Evolutionary conservation across 1,140 invertebrate genomes (phyloP).

Genomic region (Calycopis cecrops): DNA sequence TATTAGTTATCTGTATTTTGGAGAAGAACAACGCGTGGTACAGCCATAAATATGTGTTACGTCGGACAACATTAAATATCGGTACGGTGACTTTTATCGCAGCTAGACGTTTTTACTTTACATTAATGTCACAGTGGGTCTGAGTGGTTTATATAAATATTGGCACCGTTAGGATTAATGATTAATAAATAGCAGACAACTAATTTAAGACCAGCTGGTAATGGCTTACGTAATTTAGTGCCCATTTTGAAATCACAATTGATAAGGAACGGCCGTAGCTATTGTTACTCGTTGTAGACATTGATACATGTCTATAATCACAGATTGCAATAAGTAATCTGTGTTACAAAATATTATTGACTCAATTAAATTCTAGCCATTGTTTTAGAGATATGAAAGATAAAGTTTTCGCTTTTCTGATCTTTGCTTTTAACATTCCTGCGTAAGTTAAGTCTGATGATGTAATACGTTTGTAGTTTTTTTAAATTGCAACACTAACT

Average conservation of each 20-base stretch:
- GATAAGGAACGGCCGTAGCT: constrained; percentile 56
- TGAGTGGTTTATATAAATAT: constrained; percentile 36
- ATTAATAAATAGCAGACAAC: constrained; percentile 52
- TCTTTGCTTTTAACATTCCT: too few relatives aligned
- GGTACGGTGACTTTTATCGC: constrained; percentile 31
- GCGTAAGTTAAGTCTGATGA: too few relatives aligned
- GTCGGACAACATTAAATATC: constrained; percentile 21
- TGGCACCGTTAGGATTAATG: constrained; percentile 29
- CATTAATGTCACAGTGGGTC: constrained; percentile 6
- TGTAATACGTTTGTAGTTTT: too few relatives aligned
- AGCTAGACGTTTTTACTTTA: constrained; percentile 15
- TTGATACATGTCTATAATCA: constrained; percentile 58
- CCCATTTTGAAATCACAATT: constrained; percentile 62
- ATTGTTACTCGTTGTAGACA: constrained; percentile 54
- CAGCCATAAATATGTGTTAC: constrained; percentile 27
- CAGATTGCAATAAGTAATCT: constrained; percentile 36
- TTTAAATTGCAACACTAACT: too few relatives aligned
- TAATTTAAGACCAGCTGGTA: constrained; percentile 53
- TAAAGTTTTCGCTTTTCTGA: constrained; percentile 19
- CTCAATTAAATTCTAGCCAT: constrained; percentile 1
- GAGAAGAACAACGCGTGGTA: constrained; percentile 52
- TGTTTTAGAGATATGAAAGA: constrained; percentile 34
- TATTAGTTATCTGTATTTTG: constrained; percentile 44
- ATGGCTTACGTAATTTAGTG: constrained; percentile 65
- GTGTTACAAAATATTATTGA: constrained; percentile 37